A percentile compares a stretch with the other conserved stretches of the same genome.
These are phyloP conservation scores for Solea senegalensis DNA, from an alignment of 2,113 vertebrate species.

Conservation along the genomic window DNA sequence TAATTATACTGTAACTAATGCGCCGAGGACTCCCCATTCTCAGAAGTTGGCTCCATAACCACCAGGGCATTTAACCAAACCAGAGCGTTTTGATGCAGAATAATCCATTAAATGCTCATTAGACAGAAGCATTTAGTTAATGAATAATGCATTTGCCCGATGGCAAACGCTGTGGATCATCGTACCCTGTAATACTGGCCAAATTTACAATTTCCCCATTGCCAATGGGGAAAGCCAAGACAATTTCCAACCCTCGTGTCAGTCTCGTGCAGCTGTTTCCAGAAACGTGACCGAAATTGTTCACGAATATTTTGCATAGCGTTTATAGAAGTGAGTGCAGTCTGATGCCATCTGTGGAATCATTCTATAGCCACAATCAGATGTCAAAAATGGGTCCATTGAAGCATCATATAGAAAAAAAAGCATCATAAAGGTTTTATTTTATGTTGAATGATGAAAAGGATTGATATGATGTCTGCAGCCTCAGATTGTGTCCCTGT, in stretches of 20 bases:
- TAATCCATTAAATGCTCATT: slow-evolving; percentile 74
- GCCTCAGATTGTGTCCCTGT: not conserved
- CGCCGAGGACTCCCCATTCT: not conserved
- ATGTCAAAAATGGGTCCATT: not conserved
- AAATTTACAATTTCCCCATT: slow-evolving; percentile 31
- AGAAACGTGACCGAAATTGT: slow-evolving; percentile 19
- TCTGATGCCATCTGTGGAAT: too few species aligned
- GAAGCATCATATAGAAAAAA: not conserved
- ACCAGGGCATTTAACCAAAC: slow-evolving; percentile 41
- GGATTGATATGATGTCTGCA: not conserved
- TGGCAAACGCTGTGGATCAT: slow-evolving; percentile 48
- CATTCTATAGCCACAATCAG: not conserved
- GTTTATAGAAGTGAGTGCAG: not conserved
- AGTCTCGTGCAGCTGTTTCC: slow-evolving; percentile 18
- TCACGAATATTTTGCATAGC: not conserved
- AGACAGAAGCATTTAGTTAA: slow-evolving; percentile 63
- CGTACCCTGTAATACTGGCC: slow-evolving; percentile 20
- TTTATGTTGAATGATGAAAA: too few species aligned
- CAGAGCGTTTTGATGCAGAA: slow-evolving; percentile 63
- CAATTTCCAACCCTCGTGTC: not conserved
- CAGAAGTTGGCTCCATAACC: slow-evolving; percentile 39
- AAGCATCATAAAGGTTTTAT: not conserved
- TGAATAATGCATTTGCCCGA: slow-evolving; percentile 70
- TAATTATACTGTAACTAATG: slow-evolving; percentile 1
- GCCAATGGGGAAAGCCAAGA: slow-evolving; percentile 17